phyloP scores from a whole-genome alignment of 2,113 vertebrate species.

The Seriola aureovittata region DNA sequence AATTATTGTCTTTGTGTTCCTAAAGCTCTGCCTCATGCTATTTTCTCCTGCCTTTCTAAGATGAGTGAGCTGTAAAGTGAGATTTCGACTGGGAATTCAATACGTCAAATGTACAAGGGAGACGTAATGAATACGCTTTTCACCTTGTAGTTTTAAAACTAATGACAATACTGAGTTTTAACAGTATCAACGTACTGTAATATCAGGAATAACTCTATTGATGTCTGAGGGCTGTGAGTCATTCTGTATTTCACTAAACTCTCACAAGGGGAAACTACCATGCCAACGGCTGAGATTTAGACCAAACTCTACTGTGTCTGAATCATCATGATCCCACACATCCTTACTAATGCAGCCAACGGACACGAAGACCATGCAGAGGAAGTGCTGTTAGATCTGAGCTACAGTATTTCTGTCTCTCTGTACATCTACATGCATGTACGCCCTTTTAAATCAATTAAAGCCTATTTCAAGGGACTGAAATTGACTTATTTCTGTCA shows the following conservation, averaged over 20 bases:
- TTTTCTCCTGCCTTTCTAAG: not conserved
- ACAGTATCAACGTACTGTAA: not conserved
- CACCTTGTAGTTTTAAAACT: not conserved
- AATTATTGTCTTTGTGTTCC: not conserved
- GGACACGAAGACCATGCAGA: not conserved
- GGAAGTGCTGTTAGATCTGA: not conserved
- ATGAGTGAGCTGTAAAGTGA: not conserved
- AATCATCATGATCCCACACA: constrained; percentile 9
- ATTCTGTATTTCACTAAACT: constrained; percentile 19
- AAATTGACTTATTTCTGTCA: constrained; percentile 65
- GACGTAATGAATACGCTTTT: not conserved
- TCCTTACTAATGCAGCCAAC: not conserved
- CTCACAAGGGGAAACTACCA: not conserved
- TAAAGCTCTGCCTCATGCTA: not conserved
- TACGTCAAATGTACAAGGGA: not conserved
- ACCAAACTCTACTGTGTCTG: constrained; percentile 9
- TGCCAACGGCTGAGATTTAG: not conserved
- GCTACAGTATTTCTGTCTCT: constrained; percentile 14
- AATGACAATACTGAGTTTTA: constrained; percentile 22
- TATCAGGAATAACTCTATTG: not conserved
- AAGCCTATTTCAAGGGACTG: constrained; percentile 34
- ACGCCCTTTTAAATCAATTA: constrained; percentile 52
- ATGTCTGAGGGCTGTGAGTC: constrained; percentile 6
- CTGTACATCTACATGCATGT: constrained; percentile 28
- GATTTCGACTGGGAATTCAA: not conserved